Base-by-base conservation (phyloP, 2,888 invertebrate species). In the Euproctis similis region DNA sequence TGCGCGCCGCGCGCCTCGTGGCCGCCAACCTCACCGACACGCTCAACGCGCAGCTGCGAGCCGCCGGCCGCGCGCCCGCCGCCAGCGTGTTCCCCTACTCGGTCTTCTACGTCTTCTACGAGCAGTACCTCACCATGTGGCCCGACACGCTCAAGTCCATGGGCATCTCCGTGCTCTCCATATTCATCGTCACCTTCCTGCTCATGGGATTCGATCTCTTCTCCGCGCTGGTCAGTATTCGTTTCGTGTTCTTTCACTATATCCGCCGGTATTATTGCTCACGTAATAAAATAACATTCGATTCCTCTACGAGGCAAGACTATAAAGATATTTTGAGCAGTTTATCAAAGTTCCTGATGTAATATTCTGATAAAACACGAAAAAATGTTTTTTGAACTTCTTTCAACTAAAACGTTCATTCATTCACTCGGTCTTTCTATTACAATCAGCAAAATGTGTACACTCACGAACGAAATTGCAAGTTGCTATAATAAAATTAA, bases 31-130 rank as follows among this genome's bases (percentile, higher is more conserved):
- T 99, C 10, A 94, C 96, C 0, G 77, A 87, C 14, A 93, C 91
- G 1, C 20, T 48, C 7, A 51, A 43, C 20, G 39, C 66, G 0
- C 87, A 90, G 40, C 63, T 90, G 1, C 76, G 69, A 28, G 75
- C 71, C 1, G 59, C 67, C 12, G 87, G 87, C 10, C 56, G 65
- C 31, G 73, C 66, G 20, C 47, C 53, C 1, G 76, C 77, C 0
- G 86, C 91, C 12, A 90, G 89, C 66, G 93, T 95, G 39, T 94
- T 94, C 68, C 94, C 94, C 0, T 95, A 98, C 82, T 97, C 94
- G 1, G 90, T 98, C 27, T 97, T 97, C 84, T 99, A 99, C 70
- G 98, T 99, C 12, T 99, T 96, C 84, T 99, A 99, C 69, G 99
- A 99, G 69, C 98, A 99, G 81, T 99, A 99, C 74, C 84, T 98